phyloP scores from a whole-genome alignment of 2,888 invertebrate genomes.

The Penaeus monodon region DNA sequence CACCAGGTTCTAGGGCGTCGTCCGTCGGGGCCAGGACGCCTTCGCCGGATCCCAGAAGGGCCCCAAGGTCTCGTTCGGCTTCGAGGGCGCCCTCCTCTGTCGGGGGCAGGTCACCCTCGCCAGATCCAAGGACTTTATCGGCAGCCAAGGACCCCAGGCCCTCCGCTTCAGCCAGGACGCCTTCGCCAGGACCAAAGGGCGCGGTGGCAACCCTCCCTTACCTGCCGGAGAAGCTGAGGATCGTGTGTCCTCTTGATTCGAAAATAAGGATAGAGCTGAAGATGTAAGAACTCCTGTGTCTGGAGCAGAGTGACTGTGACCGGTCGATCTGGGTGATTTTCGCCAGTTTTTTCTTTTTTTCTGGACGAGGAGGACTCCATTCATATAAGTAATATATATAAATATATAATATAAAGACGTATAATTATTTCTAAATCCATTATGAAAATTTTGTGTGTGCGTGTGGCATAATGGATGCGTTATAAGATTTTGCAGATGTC shows the following conservation, averaged over 20 bases:
- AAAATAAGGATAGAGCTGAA: constrained; percentile 53
- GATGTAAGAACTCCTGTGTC: constrained; percentile 20
- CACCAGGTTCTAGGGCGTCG: constrained; percentile 46
- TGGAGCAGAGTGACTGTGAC: background rate
- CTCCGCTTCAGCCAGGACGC: background rate
- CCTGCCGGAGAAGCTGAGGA: constrained; percentile 41
- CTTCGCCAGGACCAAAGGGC: background rate
- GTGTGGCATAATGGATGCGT: too few relatives aligned
- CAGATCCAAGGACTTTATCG: too few relatives aligned
- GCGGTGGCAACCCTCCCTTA: background rate
- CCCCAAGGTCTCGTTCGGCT: background rate
- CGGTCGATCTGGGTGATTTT: background rate
- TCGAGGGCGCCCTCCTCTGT: too few relatives aligned
- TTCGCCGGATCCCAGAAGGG: background rate
- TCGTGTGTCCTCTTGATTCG: constrained; percentile 50
- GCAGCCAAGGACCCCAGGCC: too few relatives aligned
- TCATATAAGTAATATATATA: too few relatives aligned
- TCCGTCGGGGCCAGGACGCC: background rate
- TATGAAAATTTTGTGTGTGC: too few relatives aligned
- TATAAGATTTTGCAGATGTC: too few relatives aligned
- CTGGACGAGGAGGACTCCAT: background rate
- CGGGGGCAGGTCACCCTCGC: too few relatives aligned
- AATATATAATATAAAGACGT: too few relatives aligned
- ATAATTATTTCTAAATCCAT: too few relatives aligned
- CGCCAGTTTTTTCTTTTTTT: background rate